Evolutionary conservation across 2,888 invertebrate genomes (phyloP), one percentile per base, ranked within the genome.

Genomic region (Brenthis ino): DNA sequence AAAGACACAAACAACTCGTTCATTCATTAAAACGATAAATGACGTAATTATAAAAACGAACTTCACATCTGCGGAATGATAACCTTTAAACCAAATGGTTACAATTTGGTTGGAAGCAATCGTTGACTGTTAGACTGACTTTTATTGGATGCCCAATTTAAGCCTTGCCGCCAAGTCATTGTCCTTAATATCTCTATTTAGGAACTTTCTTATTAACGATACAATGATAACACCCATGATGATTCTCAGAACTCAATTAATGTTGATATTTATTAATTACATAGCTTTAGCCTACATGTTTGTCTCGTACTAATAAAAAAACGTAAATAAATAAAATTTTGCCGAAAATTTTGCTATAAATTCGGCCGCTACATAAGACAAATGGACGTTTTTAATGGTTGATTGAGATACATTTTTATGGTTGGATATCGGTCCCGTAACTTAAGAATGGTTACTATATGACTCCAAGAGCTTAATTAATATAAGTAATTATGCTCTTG

Each of bases 51-150:
- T 67, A 68, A 56, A 68, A 51, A 55, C 66, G 63, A 68, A 65
- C 57, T 64, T 65, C 68, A 71, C 74, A 73, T 74, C 70, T 72
- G 69, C 67, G 67, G 67, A 65, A 58, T 72, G 77, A 77, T 77
- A 77, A 75, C 76, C 74, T 74, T 72, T 75, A 73, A 74, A 70
- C 73, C 67, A 48, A 24, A 54, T 56, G 61, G 48, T 50, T 43
- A 47, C 63, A 20, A 20, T 20, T 20, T 20, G 20, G 20, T 20
- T 20, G 63, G 24, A 66, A 63, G 72, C 67, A 72, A 56, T 64
- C 51, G 65, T 67, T 66, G 67, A 66, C 69, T 74, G 71, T 72
- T 66, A 43, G 37, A 43, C 37, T 2, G 37, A 43, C 37, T 43
- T 43, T 43, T 43, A 63, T 51, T 57, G 57, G 64, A 55, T 72